phyloP scores from a whole-genome alignment of 1,140 invertebrate species.

The Pseudoatta argentina region DNA sequence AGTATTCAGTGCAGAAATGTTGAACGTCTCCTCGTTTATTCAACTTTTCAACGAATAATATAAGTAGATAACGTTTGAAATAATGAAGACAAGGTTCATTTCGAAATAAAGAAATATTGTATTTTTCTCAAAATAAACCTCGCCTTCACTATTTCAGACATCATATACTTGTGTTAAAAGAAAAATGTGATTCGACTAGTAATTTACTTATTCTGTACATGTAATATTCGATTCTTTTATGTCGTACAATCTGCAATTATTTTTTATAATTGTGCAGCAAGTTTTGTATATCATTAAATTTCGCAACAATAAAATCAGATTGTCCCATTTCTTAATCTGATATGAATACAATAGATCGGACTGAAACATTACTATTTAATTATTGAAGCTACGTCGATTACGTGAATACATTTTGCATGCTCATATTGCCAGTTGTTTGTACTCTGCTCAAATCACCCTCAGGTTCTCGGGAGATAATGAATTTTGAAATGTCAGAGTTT shows the following conservation, averaged over 20 bases:
- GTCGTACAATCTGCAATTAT: neutral
- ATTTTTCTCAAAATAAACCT: too few species aligned
- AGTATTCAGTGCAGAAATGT: constrained; percentile 7
- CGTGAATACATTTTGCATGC: constrained; percentile 43
- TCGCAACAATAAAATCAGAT: neutral
- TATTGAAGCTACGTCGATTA: neutral
- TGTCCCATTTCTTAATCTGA: neutral
- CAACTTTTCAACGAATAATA: constrained; percentile 6
- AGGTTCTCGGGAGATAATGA: constrained; percentile 45
- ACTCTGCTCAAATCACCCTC: constrained; percentile 20
- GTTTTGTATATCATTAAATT: neutral
- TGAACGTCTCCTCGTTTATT: neutral
- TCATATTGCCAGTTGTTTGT: constrained; percentile 17
- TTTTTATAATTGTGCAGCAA: neutral
- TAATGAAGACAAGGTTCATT: neutral
- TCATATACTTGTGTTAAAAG: neutral
- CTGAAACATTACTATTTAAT: constrained; percentile 61
- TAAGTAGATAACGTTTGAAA: neutral
- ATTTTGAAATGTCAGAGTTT: constrained; percentile 58
- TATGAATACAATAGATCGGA: constrained; percentile 6
- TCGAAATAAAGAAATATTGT: neutral
- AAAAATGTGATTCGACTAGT: neutral
- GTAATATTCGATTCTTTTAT: neutral
- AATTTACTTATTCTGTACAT: neutral
- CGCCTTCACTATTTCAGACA: too few species aligned